Percentiles rank a stretch among this genome's conserved stretches.
Evolutionary conservation across 1,140 invertebrate species (phyloP).

Genomic region (Drusus annulatus): DNA sequence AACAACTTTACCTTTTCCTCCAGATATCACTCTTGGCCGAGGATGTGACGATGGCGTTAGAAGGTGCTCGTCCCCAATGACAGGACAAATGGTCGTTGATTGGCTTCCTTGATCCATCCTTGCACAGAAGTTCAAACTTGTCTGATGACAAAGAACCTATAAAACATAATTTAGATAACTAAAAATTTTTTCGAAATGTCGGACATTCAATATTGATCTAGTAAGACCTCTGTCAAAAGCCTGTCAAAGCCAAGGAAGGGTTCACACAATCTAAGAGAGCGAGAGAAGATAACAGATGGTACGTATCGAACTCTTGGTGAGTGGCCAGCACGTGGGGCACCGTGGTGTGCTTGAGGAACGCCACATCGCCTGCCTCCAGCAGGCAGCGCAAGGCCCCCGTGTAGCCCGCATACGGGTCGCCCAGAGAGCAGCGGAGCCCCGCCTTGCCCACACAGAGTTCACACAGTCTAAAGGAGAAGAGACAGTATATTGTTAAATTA

Average conservation of each 20-base stretch:
- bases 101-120: slow-evolving; percentile 81
- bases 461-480: slow-evolving; percentile 76
- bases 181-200: too few species aligned
- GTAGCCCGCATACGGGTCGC: slow-evolving; percentile 93
- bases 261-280: too few species aligned
- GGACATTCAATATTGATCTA: too few species aligned
- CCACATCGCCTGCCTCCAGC: slow-evolving; percentile 89
- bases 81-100: slow-evolving; percentile 85
- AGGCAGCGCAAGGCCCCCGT: slow-evolving; percentile 92
- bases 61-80: slow-evolving; percentile 90
- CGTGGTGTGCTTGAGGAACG: slow-evolving; percentile 93
- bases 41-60: slow-evolving; percentile 89
- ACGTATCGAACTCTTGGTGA: slow-evolving; percentile 73
- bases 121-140: slow-evolving; percentile 90
- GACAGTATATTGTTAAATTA: background rate
- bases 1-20: slow-evolving; percentile 64
- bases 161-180: slow-evolving; percentile 23
- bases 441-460: slow-evolving; percentile 86
- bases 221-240: too few species aligned
- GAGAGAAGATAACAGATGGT: background rate
- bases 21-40: slow-evolving; percentile 79
- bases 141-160: slow-evolving; percentile 75
- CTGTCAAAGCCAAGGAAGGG: too few species aligned
- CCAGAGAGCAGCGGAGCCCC: slow-evolving; percentile 85
- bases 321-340: slow-evolving; percentile 79